These are phyloP conservation scores for Alsophila aescularia DNA, from an alignment of 2,888 invertebrate genomes.

Conservation along the genomic window DNA sequence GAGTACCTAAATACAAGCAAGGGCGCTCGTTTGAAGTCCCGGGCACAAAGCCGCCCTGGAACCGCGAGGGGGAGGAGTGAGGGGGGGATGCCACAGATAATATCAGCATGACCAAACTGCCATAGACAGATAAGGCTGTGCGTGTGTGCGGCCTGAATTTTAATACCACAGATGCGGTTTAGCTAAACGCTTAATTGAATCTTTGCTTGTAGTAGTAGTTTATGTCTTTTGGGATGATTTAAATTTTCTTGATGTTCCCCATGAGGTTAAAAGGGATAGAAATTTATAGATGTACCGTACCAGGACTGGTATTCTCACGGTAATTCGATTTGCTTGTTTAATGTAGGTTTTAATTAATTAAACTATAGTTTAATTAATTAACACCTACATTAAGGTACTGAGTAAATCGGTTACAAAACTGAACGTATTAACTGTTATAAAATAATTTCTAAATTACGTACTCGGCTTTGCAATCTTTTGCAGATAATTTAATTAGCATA, in stretches of 20 bases:
- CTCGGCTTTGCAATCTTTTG: too few species aligned
- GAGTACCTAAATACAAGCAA: constrained; percentile 47
- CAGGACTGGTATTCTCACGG: not conserved
- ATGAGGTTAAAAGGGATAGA: not conserved
- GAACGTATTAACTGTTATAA: too few species aligned
- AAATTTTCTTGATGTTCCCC: constrained; percentile 32
- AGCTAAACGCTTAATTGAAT: constrained; percentile 58
- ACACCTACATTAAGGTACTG: too few species aligned
- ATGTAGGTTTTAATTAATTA: too few species aligned
- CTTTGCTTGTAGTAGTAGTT: constrained; percentile 42
- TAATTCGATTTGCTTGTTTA: not conserved
- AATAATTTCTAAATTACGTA: too few species aligned
- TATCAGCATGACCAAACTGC: constrained; percentile 76
- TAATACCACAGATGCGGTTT: constrained; percentile 60
- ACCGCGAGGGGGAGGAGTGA: constrained; percentile 35
- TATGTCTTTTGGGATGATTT: constrained; percentile 30
- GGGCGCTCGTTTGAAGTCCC: constrained; percentile 70
- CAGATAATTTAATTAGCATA: too few species aligned
- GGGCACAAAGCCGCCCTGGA: constrained; percentile 58
- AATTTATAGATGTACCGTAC: not conserved
- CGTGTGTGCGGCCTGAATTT: constrained; percentile 71
- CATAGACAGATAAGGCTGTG: constrained; percentile 72
- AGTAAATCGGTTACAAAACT: too few species aligned
- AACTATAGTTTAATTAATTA: too few species aligned
- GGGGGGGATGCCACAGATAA: constrained; percentile 57